phyloP scores from a whole-genome alignment of 2,888 invertebrate genomes.

The Melipona bicolor region DNA sequence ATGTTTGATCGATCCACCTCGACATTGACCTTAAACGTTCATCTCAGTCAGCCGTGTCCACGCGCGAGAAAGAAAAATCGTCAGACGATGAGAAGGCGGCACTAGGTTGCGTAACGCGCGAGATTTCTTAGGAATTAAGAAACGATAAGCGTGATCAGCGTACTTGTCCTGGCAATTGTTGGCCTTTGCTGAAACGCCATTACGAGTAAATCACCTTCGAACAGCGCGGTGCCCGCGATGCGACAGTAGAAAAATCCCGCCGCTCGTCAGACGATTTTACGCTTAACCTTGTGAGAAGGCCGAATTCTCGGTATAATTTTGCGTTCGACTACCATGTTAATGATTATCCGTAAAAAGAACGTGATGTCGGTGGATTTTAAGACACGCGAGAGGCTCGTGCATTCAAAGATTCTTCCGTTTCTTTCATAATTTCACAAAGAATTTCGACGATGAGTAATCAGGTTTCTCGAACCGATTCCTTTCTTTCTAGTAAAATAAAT shows the following conservation, averaged over 20 bases:
- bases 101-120: conserved; percentile 36
- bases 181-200: conserved; percentile 38
- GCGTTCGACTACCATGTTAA: conserved; percentile 9
- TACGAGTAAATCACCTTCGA: conserved; percentile 37
- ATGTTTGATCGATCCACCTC: conserved; percentile 52
- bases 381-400: neutral
- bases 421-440: neutral
- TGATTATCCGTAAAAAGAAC: neutral
- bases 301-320: conserved; percentile 1
- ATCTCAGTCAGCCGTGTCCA: conserved; percentile 3
- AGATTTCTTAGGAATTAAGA: conserved; percentile 53
- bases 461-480: neutral
- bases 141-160: conserved; percentile 50
- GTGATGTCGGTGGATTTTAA: neutral
- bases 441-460: neutral
- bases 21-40: conserved; percentile 53
- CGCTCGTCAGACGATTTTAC: conserved; percentile 16
- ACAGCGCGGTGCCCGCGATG: neutral
- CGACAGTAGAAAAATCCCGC: conserved; percentile 11
- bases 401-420: neutral
- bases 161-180: conserved; percentile 33
- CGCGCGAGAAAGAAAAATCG: conserved; percentile 6
- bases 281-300: conserved; percentile 18
- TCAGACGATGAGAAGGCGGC: neutral
- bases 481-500: neutral